These are phyloP conservation scores for Luperina testacea DNA, from an alignment of 2,888 invertebrate genomes.

Conservation along the genomic window DNA sequence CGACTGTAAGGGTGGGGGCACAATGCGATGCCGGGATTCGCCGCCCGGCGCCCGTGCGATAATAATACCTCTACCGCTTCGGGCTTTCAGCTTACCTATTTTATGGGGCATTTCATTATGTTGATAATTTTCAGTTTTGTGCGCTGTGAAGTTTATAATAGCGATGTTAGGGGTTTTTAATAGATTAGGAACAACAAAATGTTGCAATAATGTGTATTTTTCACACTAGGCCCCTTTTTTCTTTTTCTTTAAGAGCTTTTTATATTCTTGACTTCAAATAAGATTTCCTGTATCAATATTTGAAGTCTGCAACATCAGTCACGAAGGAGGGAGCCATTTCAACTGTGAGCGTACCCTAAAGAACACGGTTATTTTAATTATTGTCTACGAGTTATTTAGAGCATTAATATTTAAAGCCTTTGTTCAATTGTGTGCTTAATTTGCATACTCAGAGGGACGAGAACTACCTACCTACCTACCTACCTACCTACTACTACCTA, in stretches of 20 bases:
- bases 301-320: background rate
- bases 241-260: background rate
- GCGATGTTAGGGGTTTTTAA: background rate
- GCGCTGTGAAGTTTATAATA: conserved; percentile 29
- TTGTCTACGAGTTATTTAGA: conserved; percentile 50
- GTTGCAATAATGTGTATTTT: background rate
- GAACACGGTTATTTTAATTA: conserved; percentile 47
- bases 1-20: conserved; percentile 68
- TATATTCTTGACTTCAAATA: background rate
- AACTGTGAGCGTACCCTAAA: conserved; percentile 36
- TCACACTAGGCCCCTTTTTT: background rate
- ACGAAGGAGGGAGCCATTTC: background rate
- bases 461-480: conserved; percentile 10
- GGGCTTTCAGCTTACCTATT: conserved; percentile 64
- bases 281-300: background rate
- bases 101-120: conserved; percentile 65
- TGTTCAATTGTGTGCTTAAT: conserved; percentile 54
- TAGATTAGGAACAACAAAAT: conserved; percentile 17
- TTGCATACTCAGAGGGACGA: conserved; percentile 51
- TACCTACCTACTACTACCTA: conserved; percentile 5
- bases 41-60: conserved; percentile 52
- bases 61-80: conserved; percentile 65
- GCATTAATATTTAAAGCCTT: conserved; percentile 49
- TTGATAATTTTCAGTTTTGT: conserved; percentile 56
- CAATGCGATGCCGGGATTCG: conserved; percentile 64